Evolutionary conservation across 2,113 vertebrate species (phyloP).

Genomic region (Labrus mixtus): DNA sequence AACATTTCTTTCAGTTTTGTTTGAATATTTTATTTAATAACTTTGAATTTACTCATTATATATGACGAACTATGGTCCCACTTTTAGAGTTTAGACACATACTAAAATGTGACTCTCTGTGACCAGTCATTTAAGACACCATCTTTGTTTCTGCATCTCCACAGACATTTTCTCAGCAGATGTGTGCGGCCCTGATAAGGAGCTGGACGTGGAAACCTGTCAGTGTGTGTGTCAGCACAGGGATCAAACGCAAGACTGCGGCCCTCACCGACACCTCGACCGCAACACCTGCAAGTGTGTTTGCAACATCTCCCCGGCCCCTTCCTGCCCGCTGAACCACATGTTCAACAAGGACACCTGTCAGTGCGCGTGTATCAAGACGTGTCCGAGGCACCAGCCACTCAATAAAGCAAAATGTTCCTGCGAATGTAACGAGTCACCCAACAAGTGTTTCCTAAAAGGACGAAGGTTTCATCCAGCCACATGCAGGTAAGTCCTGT

Average conservation of each 20-base stretch:
- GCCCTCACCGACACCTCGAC: constrained; percentile 88
- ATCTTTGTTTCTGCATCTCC: neutral
- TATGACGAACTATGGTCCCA: no score
- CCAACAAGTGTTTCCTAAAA: constrained; percentile 93
- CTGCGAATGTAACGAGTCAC: constrained; percentile 94
- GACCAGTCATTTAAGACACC: neutral
- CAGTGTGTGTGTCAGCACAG: constrained; percentile 90
- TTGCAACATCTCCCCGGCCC: constrained; percentile 84
- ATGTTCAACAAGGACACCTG: constrained; percentile 91
- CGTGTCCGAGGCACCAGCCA: constrained; percentile 90
- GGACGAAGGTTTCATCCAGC: constrained; percentile 92
- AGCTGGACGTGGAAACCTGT: constrained; percentile 93
- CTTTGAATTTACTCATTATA: no score
- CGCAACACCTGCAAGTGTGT: constrained; percentile 89
- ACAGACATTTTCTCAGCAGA: constrained; percentile 84
- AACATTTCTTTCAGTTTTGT: no score
- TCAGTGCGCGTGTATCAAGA: constrained; percentile 89
- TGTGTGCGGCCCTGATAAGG: constrained; percentile 91
- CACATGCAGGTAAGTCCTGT: constrained; percentile 91
- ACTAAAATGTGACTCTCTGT: neutral
- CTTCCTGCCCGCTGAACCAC: constrained; percentile 85
- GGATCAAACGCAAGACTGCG: constrained; percentile 84
- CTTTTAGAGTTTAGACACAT: no score
- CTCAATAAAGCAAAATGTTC: constrained; percentile 90
- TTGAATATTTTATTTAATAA: no score